Evolutionary conservation across 2,888 invertebrate genomes (phyloP).

Genomic region (Rhagophthalmus giganteus): DNA sequence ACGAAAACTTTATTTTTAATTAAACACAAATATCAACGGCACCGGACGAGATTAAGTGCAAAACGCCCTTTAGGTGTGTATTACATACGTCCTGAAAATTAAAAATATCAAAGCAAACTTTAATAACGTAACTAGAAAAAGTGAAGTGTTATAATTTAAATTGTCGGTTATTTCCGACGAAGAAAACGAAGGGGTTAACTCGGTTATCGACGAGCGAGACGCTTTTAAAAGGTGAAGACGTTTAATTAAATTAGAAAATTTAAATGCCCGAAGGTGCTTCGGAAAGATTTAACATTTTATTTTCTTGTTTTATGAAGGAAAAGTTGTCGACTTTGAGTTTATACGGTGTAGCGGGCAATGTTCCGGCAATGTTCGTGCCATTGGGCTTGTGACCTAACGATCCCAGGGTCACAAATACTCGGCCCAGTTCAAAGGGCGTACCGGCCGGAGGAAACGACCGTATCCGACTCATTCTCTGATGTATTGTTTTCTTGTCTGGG

Average conservation of each 20-base stretch:
- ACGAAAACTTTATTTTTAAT: too few relatives aligned
- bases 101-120: too few relatives aligned
- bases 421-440: slow-evolving; percentile 23
- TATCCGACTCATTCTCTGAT: slow-evolving; percentile 23
- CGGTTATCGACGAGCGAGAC: background rate
- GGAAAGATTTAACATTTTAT: slow-evolving; percentile 11
- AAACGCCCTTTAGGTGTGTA: too few relatives aligned
- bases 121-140: too few relatives aligned
- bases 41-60: too few relatives aligned
- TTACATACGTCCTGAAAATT: too few relatives aligned
- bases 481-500: slow-evolving; percentile 28
- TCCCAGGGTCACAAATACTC: slow-evolving; percentile 27
- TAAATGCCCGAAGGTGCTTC: slow-evolving; percentile 8
- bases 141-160: too few relatives aligned
- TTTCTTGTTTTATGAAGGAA: slow-evolving; percentile 16
- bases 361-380: slow-evolving; percentile 16
- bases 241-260: slow-evolving; percentile 22
- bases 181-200: background rate
- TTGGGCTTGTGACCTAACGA: slow-evolving; percentile 26
- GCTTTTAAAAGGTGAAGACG: background rate
- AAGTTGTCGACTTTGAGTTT: slow-evolving; percentile 15
- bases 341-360: slow-evolving; percentile 16
- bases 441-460: slow-evolving; percentile 25
- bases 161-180: background rate
- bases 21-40: too few relatives aligned